Conservation (phyloP, 2,888 invertebrate species). For the Dryococelus australis region DNA sequence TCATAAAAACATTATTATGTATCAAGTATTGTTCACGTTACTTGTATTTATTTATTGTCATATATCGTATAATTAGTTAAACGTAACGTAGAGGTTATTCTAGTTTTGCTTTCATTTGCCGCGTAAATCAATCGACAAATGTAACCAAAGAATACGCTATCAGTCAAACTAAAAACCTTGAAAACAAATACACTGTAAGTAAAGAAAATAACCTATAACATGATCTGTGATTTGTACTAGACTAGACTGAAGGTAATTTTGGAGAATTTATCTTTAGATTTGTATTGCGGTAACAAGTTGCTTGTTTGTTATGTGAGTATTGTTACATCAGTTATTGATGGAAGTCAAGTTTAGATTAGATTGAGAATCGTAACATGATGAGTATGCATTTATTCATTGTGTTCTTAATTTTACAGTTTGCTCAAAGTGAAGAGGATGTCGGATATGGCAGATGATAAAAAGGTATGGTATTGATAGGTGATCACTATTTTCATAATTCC, state of each 20-base stretch:
- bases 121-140: too few relatives aligned
- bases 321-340: background rate
- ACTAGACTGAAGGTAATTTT: background rate
- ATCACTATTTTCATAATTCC: too few relatives aligned
- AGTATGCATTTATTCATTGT: background rate
- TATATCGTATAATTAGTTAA: too few relatives aligned
- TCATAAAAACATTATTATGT: too few relatives aligned
- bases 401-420: conserved; percentile 16
- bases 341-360: background rate
- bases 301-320: background rate
- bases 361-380: background rate
- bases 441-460: conserved; percentile 46
- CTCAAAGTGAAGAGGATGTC: conserved; percentile 38
- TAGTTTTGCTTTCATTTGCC: too few relatives aligned
- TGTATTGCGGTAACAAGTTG: background rate
- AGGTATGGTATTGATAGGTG: conserved; percentile 33
- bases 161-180: background rate
- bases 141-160: background rate
- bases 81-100: too few relatives aligned
- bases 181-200: conserved; percentile 9
- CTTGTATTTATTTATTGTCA: too few relatives aligned
- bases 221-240: background rate
- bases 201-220: background rate
- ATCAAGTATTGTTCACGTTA: too few relatives aligned
- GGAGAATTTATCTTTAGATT: background rate